Base-by-base conservation (phyloP, 2,797 vertebrate genomes). In the Coranthus polyacanthus region DNA sequence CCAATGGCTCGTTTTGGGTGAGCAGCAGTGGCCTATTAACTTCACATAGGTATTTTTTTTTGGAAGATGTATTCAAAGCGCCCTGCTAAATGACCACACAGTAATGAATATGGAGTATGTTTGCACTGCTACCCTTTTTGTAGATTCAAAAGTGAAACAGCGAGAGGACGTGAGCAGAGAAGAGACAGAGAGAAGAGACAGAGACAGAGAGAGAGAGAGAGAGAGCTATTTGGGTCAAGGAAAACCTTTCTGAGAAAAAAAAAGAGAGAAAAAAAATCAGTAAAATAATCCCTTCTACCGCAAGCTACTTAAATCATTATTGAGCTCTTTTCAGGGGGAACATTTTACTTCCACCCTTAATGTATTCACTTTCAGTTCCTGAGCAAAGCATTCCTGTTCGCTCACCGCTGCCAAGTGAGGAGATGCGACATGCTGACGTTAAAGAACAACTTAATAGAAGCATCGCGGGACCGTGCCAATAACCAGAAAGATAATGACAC, bases 401-500 rank as follows among this genome's bases (percentile, higher is more conserved):
- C 68, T 75, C 67, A 58, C 13, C 11, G 57, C 79, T 75, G 88
- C 82, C 79, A 75, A 81, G 75, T 55, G 75, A 87, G 82, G 72
- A 76, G 79, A 88, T 58, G 59, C 72, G 81, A 84, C 50, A 34
- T 37, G 57, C 72, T 68, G 79, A 79, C 39, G 49, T 72, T 82
- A 39, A 72, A 69, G 83, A 90, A 79, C 64, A 87, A 82, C 72
- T 58, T 69, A 77, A 80, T 20, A 13, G 42, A 81, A 84, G 60
- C 72, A 74, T 78, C 6, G 22, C 22, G 68, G 77, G 65, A 65
- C 68, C n/a, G 44, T 41, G 73, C 78, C 82, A 81, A 68, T 60
- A 87, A 78, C 56, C 58, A 62, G 77, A 49, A 64, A 76, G 79
- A 85, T 83, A 89, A 89, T 81, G 70, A 85, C 80, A 86, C 76